Evolutionary conservation across 2,888 invertebrate species (phyloP).

Genomic region (Bursaphelenchus okinawaensis): DNA sequence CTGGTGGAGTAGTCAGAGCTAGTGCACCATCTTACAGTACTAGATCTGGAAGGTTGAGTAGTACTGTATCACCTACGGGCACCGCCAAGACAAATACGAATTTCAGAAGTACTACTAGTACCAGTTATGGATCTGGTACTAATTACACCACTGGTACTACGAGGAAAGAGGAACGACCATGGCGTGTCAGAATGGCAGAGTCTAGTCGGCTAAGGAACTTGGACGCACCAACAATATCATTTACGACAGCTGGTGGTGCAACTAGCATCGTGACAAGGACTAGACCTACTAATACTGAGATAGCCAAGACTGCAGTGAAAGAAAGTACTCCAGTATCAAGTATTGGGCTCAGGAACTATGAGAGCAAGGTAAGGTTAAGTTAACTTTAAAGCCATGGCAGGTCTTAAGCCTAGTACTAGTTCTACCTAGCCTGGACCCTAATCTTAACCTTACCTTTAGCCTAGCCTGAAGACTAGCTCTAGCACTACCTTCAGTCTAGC

Average conservation of each 20-base stretch:
- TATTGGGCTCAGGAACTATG: conserved; percentile 12
- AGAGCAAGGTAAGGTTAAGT: conserved; percentile 5
- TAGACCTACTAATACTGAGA: background rate
- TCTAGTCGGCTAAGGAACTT: conserved; percentile 38
- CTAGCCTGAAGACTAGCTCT: too few relatives aligned
- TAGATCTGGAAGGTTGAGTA: background rate
- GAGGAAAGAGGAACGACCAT: conserved; percentile 45
- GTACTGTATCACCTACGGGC: background rate
- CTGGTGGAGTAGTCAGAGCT: conserved; percentile 11
- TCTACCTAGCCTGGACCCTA: too few relatives aligned
- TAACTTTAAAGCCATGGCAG: too few relatives aligned
- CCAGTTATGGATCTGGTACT: background rate
- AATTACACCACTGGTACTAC: conserved; percentile 13
- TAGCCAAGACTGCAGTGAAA: conserved; percentile 1
- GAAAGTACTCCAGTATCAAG: conserved; percentile 9
- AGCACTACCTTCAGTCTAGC: too few relatives aligned
- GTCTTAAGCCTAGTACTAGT: too few relatives aligned
- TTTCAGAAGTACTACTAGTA: too few relatives aligned
- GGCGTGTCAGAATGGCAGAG: conserved; percentile 54
- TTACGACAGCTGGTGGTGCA: conserved; percentile 6
- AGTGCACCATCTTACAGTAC: background rate
- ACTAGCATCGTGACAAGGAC: background rate
- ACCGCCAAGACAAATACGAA: too few relatives aligned
- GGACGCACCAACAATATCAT: background rate
- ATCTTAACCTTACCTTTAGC: too few relatives aligned